These are phyloP conservation scores for Tetropium fuscum DNA, from an alignment of 2,888 invertebrate genomes.

Conservation along the genomic window DNA sequence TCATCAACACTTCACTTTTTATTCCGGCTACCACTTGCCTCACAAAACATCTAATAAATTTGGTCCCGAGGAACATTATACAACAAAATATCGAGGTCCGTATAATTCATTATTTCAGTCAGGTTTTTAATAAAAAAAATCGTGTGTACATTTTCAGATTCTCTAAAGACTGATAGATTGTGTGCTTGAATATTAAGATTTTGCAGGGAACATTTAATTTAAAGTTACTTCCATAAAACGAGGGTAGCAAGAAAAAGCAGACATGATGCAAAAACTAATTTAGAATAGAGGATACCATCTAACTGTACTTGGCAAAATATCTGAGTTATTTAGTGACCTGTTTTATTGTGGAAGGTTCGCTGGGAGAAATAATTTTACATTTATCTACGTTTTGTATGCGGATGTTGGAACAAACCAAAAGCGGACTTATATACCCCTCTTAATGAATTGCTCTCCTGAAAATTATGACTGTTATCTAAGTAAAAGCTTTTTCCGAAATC, in stretches of 20 bases:
- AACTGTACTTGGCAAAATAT: constrained; percentile 45
- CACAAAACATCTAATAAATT: background rate
- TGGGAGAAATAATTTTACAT: constrained; percentile 51
- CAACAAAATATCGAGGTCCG: too few species aligned
- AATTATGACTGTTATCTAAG: constrained; percentile 37
- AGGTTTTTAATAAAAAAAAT: constrained; percentile 8
- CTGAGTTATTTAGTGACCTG: constrained; percentile 39
- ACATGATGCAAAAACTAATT: constrained; percentile 13
- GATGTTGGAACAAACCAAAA: constrained; percentile 12
- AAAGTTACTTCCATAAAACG: background rate
- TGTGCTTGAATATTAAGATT: constrained; percentile 3
- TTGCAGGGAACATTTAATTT: constrained; percentile 10
- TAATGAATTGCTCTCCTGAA: constrained; percentile 36
- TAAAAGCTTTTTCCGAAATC: constrained; percentile 37
- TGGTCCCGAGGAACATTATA: too few species aligned
- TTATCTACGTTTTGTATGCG: constrained; percentile 43
- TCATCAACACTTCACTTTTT: too few species aligned
- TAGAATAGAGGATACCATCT: constrained; percentile 19
- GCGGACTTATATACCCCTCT: constrained; percentile 8
- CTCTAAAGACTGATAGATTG: constrained; percentile 6
- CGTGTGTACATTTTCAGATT: constrained; percentile 4
- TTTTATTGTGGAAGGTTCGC: constrained; percentile 39
- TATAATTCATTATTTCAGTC: background rate
- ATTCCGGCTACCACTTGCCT: too few species aligned
- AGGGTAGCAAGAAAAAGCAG: constrained; percentile 3